Evolutionary conservation across 2,797 vertebrate genomes (phyloP).

Genomic region (Scolopax bukidnonensis): DNA sequence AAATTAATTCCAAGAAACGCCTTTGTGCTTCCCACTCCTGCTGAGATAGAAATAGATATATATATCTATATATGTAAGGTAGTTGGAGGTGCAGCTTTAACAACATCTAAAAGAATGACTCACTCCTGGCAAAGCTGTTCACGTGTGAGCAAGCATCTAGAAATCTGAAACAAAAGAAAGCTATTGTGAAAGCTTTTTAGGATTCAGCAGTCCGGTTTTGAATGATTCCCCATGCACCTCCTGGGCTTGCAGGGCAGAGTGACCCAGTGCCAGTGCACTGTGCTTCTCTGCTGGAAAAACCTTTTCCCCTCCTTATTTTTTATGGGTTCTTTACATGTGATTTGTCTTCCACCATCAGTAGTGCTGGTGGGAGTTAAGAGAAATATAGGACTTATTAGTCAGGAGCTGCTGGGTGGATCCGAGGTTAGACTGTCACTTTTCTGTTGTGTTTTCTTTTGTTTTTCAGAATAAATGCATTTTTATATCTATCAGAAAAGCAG

Average conservation of each 20-base stretch:
- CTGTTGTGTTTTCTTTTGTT: not conserved
- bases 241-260: not conserved
- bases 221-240: not conserved
- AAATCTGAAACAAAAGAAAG: not conserved
- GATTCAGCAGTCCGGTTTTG: not conserved
- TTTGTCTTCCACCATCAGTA: not conserved
- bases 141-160: fast-evolving
- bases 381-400: not conserved
- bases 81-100: not conserved
- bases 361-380: not conserved
- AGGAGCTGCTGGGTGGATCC: not conserved
- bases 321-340: not conserved
- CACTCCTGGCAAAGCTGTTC: not conserved
- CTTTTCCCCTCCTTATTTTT: not conserved
- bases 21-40: not conserved
- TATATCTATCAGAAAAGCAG: not conserved
- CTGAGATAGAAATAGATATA: not conserved
- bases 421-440: not conserved
- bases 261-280: not conserved
- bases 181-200: not conserved
- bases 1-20: not conserved
- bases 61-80: not conserved
- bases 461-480: not conserved
- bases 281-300: not conserved
- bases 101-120: not conserved